Conservation (phyloP, 2,113 vertebrate genomes). For the Lepus timidus region DNA sequence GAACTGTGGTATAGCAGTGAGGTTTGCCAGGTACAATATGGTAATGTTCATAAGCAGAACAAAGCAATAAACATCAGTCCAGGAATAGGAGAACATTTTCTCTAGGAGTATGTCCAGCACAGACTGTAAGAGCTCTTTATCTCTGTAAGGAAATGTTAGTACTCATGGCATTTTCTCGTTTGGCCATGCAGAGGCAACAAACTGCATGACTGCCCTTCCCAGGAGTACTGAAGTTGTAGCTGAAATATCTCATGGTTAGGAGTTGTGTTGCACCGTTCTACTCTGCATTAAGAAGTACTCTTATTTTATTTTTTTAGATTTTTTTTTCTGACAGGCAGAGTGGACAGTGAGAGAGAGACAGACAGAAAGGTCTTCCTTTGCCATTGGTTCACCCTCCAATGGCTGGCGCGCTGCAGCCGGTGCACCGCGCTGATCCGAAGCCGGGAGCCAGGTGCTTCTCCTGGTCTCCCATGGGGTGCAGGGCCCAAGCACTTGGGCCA, state of each 20-base stretch:
- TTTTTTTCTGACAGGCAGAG: too few species aligned
- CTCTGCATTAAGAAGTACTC: slow-evolving; percentile 15
- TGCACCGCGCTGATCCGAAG: too few species aligned
- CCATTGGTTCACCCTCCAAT: too few species aligned
- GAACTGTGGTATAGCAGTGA: background rate
- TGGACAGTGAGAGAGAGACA: too few species aligned
- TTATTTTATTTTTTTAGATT: background rate
- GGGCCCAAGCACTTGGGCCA: too few species aligned
- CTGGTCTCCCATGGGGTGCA: too few species aligned
- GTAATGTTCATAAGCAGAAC: background rate
- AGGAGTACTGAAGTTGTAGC: background rate
- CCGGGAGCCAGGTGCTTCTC: too few species aligned
- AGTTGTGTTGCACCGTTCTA: background rate
- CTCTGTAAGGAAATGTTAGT: background rate
- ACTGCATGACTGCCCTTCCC: background rate
- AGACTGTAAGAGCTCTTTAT: background rate
- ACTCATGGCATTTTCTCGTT: background rate
- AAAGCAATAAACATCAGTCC: background rate
- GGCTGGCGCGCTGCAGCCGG: too few species aligned
- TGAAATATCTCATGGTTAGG: background rate
- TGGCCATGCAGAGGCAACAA: fast-evolving
- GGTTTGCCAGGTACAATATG: background rate
- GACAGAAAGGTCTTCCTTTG: too few species aligned
- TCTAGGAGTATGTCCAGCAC: background rate
- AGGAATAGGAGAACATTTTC: background rate